Base-by-base conservation (phyloP, 1,140 invertebrate species). In the Trialeurodes vaporariorum region DNA sequence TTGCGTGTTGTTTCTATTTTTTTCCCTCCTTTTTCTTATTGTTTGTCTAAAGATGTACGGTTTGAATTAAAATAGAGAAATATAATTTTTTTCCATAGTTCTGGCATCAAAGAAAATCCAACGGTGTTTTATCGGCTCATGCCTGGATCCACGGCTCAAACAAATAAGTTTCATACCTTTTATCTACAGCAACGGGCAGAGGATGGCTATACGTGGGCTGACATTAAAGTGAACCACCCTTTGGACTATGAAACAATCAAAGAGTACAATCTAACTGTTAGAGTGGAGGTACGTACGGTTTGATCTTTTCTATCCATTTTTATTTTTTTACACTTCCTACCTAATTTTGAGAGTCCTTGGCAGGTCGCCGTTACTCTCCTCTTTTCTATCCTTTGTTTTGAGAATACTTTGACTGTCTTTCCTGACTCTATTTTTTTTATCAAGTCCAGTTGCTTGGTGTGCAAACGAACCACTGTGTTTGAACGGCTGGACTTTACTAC, bases 221-320 rank as follows among this genome's bases (percentile, higher is more conserved):
- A 95, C 76, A 92, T 96, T 78, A 93, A 95, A 83, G 93, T 96
- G 69, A 96, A 97, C 82, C 93, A 96, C 83, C 92, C 92, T 21
- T 79, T 97, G 71, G 94, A 97, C 80, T 97, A 92, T 77, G 94
- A 96, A 78, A 92, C 87, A 72, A 94, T 96, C 77, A 93, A 93
- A 79, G 93, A 96, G 77, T 97, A 96, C 77, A 96, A 96, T 84
- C 81, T 97, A 67, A 97, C 94, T 2, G 93, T 97, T 77, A 86
- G 94, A 78, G 94, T 96, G 59, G 93, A 95, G 88, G 93, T 95
- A 80, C 82, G 83, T 80, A 66, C 64, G 26, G 60, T 49, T 49
- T n/a, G n/a, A n/a, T n/a, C n/a, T n/a, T n/a, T n/a, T n/a, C n/a
- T n/a, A n/a, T n/a, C n/a, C n/a, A n/a, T n/a, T n/a, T n/a, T n/a